Evolutionary conservation across 2,797 vertebrate genomes (phyloP).

Genomic region (Halcyon smyrnensis): DNA sequence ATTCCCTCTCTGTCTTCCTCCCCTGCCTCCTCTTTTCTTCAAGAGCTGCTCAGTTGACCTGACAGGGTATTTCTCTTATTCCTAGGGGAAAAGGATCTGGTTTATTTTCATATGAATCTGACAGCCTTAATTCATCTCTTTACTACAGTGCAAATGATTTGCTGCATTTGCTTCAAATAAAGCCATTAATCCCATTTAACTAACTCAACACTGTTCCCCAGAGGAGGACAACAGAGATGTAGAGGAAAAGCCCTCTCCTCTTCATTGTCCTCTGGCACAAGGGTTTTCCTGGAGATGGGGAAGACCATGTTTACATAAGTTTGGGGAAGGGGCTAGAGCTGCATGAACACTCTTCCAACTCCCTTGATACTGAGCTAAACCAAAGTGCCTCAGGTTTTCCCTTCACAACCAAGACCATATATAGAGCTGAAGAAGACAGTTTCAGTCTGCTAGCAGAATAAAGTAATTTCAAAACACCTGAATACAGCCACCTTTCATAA

Average conservation of each 20-base stretch:
- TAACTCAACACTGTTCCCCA: not conserved
- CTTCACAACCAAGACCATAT: not conserved
- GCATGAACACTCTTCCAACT: not conserved
- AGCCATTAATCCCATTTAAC: not conserved
- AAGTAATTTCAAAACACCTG: not conserved
- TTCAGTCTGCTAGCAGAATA: not conserved
- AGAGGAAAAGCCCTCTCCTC: not conserved
- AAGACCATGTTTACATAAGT: accelerated
- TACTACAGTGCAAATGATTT: not conserved
- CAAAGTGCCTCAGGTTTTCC: not conserved
- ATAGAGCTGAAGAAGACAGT: not conserved
- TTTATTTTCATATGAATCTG: not conserved
- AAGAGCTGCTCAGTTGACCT: not conserved
- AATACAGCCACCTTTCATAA: not conserved
- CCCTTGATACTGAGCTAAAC: not conserved
- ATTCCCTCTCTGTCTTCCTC: not conserved
- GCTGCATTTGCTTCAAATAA: not conserved
- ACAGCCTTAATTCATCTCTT: not conserved
- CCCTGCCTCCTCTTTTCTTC: accelerated
- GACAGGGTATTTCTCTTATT: not conserved
- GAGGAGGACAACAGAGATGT: not conserved
- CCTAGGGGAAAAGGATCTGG: not conserved
- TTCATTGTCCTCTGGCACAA: not conserved
- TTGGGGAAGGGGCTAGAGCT: not conserved
- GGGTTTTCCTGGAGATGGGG: not conserved